Base-by-base conservation (phyloP, 2,113 vertebrate species). In the Corythoichthys haematopterus region DNA sequence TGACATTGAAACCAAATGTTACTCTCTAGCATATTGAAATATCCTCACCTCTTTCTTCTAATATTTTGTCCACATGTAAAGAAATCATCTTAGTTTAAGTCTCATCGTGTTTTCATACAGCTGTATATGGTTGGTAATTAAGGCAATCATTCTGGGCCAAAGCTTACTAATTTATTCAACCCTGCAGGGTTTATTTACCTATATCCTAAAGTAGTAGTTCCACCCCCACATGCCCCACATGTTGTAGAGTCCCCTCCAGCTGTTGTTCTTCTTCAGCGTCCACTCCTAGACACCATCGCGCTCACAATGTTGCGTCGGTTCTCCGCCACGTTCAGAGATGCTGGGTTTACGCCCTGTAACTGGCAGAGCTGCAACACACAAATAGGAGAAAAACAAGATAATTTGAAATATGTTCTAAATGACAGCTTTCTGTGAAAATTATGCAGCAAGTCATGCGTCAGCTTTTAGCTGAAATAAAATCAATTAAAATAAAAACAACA, bases 1-100 rank as follows among this genome's bases (percentile, higher is more conserved):
- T 83, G 84, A 91, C 84, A 20, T 78, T 75, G 89, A 85, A 86
- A 84, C 85, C 85, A 71, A 88, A 88, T 85, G 75, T 79, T 83
- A 80, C 64, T 90, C 86, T 89, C 90, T 89, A 89, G 85, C 88
- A 89, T 91, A 92, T 70, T 90, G 89, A 92, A 92, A 91, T 91
- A 92, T 90, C 89, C 87, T 92, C 89, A 89, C 90, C 85, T 90
- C 83, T 83, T 89, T 84, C 83, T 84, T 86, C 89, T 85, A 88
- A 90, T 85, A 92, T 86, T 85, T 50, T 79, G 82, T 81, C 85
- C 83, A 92, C 89, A 86, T 66, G 75, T 89, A 88, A 88, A 87
- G 81, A 89, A 91, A 86, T 86, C 81, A 84, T 83, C 70, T 82
- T 77, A 71, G 64, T 77, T 53, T 85, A 91, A 91, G 88, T 88